A percentile compares a stretch with the other conserved stretches of the same genome.
phyloP scores from a whole-genome alignment of 2,888 invertebrate genomes.

The Euclidia mi region DNA sequence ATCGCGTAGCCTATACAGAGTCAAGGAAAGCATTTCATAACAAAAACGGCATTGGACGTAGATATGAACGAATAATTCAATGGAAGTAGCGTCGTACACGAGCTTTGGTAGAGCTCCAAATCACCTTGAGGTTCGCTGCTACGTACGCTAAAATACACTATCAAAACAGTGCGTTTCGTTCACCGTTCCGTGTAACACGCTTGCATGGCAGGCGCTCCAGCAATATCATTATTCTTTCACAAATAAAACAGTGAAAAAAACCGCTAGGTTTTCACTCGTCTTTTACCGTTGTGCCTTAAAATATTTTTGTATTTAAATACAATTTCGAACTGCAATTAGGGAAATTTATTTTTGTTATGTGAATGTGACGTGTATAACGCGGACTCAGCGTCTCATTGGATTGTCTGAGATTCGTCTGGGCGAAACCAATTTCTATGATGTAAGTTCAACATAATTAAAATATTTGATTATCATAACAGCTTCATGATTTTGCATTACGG shows the following conservation, averaged over 20 bases:
- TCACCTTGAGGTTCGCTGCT: slow-evolving; percentile 85
- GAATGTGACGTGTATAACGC: slow-evolving; percentile 65
- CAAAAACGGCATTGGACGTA: slow-evolving; percentile 64
- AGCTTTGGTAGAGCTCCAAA: slow-evolving; percentile 71
- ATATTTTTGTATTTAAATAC: slow-evolving; percentile 40
- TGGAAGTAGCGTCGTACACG: slow-evolving; percentile 65
- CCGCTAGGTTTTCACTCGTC: slow-evolving; percentile 25
- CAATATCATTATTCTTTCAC: slow-evolving; percentile 44
- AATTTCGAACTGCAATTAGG: slow-evolving; percentile 26
- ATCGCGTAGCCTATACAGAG: slow-evolving; percentile 19
- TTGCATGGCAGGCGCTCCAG: slow-evolving; percentile 47
- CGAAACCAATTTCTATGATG: slow-evolving; percentile 66
- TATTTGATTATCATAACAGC: background rate
- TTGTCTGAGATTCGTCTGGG: slow-evolving; percentile 71
- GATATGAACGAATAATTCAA: slow-evolving; percentile 57
- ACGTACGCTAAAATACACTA: slow-evolving; percentile 86
- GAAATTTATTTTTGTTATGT: slow-evolving; percentile 61
- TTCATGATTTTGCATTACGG: background rate
- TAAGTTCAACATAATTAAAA: slow-evolving; percentile 53
- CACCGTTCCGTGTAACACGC: slow-evolving; percentile 72
- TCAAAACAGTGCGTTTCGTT: slow-evolving; percentile 86
- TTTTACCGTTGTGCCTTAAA: slow-evolving; percentile 62
- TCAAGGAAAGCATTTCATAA: slow-evolving; percentile 5
- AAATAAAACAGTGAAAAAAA: slow-evolving; percentile 56
- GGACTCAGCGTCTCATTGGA: slow-evolving; percentile 67